Evolutionary conservation across 1,140 invertebrate genomes (phyloP).

Genomic region (Mylabris phalerata): DNA sequence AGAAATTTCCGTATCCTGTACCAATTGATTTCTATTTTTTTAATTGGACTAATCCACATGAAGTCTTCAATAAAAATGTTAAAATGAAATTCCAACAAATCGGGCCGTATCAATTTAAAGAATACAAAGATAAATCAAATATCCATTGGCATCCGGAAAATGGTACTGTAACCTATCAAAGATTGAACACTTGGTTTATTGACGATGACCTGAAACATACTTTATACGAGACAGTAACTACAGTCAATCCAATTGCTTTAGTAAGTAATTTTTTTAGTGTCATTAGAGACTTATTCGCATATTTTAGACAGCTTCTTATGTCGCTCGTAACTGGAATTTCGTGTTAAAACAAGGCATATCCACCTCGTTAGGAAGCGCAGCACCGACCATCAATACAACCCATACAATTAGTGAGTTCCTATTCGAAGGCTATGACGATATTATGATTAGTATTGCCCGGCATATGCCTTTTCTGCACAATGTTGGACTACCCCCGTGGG

Average conservation of each 20-base stretch:
- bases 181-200: conserved; percentile 70
- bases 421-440: conserved; percentile 69
- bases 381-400: conserved; percentile 51
- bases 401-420: conserved; percentile 64
- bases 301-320: conserved; percentile 58
- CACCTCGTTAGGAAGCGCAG: conserved; percentile 46
- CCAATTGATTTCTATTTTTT: conserved; percentile 29
- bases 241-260: conserved; percentile 74
- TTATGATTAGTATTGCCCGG: conserved; percentile 57
- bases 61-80: conserved; percentile 40
- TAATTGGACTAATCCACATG: conserved; percentile 59
- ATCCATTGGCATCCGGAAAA: conserved; percentile 54
- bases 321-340: conserved; percentile 48
- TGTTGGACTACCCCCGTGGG: conserved; percentile 52
- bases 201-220: conserved; percentile 53
- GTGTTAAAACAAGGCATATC: conserved; percentile 52
- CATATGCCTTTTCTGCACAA: conserved; percentile 47
- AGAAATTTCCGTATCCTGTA: background rate
- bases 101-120: conserved; percentile 66
- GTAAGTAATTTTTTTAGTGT: conserved; percentile 49
- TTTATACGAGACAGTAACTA: conserved; percentile 48
- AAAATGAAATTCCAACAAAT: conserved; percentile 49
- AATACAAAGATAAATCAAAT: conserved; percentile 62
- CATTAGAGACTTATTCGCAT: background rate
- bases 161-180: conserved; percentile 69